These are phyloP conservation scores for Dolichoris vasculosae DNA, from an alignment of 1,140 invertebrate genomes.

Conservation along the genomic window DNA sequence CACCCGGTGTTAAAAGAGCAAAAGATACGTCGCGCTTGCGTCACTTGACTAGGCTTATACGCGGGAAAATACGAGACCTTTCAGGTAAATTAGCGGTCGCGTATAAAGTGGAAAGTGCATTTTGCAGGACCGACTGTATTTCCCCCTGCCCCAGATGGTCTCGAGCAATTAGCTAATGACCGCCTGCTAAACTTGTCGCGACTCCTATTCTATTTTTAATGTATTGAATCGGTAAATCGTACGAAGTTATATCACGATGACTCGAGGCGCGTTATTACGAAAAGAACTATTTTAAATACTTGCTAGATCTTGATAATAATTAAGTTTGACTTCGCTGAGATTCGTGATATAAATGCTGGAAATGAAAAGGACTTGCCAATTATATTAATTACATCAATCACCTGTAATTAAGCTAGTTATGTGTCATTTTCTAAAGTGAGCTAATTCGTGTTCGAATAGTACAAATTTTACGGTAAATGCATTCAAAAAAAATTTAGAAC, in stretches of 20 bases:
- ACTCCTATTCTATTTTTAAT: not conserved
- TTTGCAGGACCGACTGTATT: not conserved
- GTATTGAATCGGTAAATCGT: not conserved
- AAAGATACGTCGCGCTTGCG: not conserved
- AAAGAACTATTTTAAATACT: not conserved
- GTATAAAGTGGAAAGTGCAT: too few species aligned
- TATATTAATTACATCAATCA: not conserved
- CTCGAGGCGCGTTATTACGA: not conserved
- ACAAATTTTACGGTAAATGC: not conserved
- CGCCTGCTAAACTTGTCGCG: not conserved
- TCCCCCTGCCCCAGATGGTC: not conserved
- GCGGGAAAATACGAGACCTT: not conserved
- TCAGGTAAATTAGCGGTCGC: not conserved
- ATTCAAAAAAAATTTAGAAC: too few species aligned
- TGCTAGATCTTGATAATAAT: not conserved
- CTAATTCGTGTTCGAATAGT: not conserved
- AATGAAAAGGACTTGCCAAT: not conserved
- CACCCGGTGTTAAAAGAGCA: not conserved
- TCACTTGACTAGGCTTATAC: not conserved
- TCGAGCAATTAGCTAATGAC: slow-evolving; percentile 39
- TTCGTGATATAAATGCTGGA: not conserved
- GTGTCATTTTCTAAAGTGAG: not conserved
- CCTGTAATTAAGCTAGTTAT: not conserved
- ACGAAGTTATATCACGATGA: not conserved
- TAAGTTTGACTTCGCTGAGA: too few species aligned